A percentile compares a stretch with the other conserved stretches of the same genome.
Conservation (phyloP, 2,113 vertebrate species). For the Cyphomyrus plagiostoma region DNA sequence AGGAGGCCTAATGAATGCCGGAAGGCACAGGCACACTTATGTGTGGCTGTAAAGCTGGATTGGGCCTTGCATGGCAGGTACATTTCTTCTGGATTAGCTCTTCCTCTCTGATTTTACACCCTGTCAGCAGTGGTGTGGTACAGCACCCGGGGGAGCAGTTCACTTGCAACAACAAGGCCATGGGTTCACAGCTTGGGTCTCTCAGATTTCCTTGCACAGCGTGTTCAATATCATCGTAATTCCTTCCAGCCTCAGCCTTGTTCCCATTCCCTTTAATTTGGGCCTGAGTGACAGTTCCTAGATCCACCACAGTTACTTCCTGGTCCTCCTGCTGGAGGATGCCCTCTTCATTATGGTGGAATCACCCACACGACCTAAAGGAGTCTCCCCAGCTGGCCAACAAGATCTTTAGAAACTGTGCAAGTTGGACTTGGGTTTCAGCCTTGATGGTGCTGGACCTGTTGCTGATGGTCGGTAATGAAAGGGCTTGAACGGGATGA, state of each 20-base stretch:
- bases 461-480: background rate
- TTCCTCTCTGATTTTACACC: background rate
- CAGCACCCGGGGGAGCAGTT: background rate
- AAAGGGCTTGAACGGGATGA: constrained; percentile 41
- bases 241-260: background rate
- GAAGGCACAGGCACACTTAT: background rate
- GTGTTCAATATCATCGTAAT: background rate
- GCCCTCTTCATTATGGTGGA: background rate
- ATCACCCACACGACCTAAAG: background rate
- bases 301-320: background rate
- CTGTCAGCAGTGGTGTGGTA: background rate
- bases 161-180: background rate
- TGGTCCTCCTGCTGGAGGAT: background rate
- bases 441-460: background rate
- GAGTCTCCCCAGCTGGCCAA: background rate
- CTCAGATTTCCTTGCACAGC: background rate
- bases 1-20: background rate
- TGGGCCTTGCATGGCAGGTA: background rate
- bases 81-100: background rate
- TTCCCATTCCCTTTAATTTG: background rate
- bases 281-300: background rate
- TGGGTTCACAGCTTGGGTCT: background rate
- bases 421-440: background rate
- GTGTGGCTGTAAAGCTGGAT: background rate
- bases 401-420: background rate